These are phyloP conservation scores for Zaprionus capensis DNA, from an alignment of 1,140 invertebrate genomes.

Conservation along the genomic window DNA sequence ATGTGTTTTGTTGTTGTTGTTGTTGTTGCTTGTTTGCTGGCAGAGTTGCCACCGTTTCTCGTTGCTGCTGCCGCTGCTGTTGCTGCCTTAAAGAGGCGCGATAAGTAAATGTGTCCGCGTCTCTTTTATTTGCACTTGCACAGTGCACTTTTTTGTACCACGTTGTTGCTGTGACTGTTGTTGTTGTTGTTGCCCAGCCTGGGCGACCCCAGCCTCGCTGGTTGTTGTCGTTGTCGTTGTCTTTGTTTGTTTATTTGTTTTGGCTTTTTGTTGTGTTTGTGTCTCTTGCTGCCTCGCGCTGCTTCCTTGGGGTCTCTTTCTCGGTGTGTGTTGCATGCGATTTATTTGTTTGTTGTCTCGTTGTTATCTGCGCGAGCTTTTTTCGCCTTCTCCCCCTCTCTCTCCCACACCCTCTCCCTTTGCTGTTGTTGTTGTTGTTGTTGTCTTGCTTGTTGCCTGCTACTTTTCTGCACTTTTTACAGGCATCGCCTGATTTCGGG, in stretches of 20 bases:
- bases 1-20: conserved; percentile 44
- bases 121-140: conserved; percentile 82
- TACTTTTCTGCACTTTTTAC: conserved; percentile 40
- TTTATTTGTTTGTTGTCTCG: conserved; percentile 83
- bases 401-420: background rate
- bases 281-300: conserved; percentile 15
- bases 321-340: conserved; percentile 69
- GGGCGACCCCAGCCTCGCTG: conserved; percentile 43
- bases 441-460: conserved; percentile 37
- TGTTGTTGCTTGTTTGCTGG: conserved; percentile 39
- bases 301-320: conserved; percentile 53
- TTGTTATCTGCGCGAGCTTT: conserved; percentile 74
- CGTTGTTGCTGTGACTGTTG: conserved; percentile 21
- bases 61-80: conserved; percentile 49
- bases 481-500: conserved; percentile 59
- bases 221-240: conserved; percentile 52
- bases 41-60: conserved; percentile 65
- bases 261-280: conserved; percentile 48
- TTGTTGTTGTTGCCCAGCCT: conserved; percentile 40
- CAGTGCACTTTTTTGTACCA: conserved; percentile 54
- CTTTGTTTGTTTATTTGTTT: conserved; percentile 59
- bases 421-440: background rate
- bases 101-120: conserved; percentile 82
- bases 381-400: conserved; percentile 12
- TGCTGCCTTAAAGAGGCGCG: conserved; percentile 74